phyloP scores from a whole-genome alignment of 1,140 invertebrate species.

The Adoxophyes honmai region DNA sequence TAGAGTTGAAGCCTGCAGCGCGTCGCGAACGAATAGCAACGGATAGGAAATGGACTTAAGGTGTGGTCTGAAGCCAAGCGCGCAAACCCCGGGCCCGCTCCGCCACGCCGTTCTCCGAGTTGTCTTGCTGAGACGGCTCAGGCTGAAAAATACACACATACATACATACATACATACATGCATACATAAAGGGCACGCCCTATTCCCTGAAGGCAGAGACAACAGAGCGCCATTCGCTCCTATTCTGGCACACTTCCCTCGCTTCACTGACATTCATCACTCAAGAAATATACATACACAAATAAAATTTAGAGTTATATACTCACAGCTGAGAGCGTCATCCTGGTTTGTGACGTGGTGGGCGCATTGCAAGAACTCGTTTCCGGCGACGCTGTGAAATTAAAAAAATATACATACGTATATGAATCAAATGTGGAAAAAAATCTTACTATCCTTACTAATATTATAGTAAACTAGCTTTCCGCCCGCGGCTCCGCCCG shows the following conservation, averaged over 20 bases:
- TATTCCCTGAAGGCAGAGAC: no score
- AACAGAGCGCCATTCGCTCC: no score
- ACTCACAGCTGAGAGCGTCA: slow-evolving; percentile 66
- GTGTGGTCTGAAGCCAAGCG: slow-evolving; percentile 62
- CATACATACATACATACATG: no score
- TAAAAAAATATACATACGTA: no score
- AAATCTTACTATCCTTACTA: no score
- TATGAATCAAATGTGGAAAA: no score
- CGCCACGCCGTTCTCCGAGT: slow-evolving; percentile 45
- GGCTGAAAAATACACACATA: slow-evolving; percentile 35
- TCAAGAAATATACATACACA: no score
- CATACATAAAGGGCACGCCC: no score
- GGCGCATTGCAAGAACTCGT: slow-evolving; percentile 59
- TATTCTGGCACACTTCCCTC: no score
- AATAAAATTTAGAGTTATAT: neutral
- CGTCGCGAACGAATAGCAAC: slow-evolving; percentile 7
- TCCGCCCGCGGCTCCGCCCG: no score
- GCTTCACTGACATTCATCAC: no score
- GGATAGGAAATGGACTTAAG: slow-evolving; percentile 31
- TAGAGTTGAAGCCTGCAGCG: neutral
- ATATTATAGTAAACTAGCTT: no score
- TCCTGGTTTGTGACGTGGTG: slow-evolving; percentile 54
- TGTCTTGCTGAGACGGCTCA: slow-evolving; percentile 46
- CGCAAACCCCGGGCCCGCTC: slow-evolving; percentile 53
- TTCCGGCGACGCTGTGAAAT: slow-evolving; percentile 57